These are phyloP conservation scores for Setipinna tenuifilis DNA, from an alignment of 2,797 vertebrate genomes.

Conservation along the genomic window DNA sequence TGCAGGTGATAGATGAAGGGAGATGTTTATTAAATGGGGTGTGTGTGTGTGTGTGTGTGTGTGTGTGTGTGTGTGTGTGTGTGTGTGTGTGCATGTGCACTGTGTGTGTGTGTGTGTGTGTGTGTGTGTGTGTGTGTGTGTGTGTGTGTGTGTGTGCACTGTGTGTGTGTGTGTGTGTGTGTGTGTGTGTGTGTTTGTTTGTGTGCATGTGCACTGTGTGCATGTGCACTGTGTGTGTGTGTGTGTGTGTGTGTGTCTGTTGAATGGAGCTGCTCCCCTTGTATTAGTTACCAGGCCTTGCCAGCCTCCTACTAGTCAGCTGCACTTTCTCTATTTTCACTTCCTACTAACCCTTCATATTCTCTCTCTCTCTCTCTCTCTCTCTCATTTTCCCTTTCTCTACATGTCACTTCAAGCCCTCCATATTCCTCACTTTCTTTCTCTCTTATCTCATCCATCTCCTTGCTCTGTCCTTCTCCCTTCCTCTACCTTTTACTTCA, in stretches of 20 bases:
- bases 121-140: background rate
- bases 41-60: too few species aligned
- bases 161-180: too few species aligned
- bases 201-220: too few species aligned
- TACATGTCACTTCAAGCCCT: background rate
- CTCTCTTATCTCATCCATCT: background rate
- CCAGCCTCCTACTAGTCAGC: background rate
- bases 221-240: too few species aligned
- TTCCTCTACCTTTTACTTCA: background rate
- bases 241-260: background rate
- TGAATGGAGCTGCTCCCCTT: background rate
- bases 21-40: too few species aligned
- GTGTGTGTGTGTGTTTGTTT: too few species aligned
- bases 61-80: too few species aligned
- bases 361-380: background rate
- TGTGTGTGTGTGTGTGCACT: background rate
- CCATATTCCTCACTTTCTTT: background rate
- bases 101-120: too few species aligned
- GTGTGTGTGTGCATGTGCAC: too few species aligned
- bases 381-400: background rate
- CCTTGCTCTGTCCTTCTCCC: background rate
- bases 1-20: too few species aligned
- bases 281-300: background rate
- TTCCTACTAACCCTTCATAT: too few species aligned
- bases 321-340: background rate